A percentile compares a stretch with the other conserved stretches of the same genome.
Conservation (phyloP, 23 tunicate species). For the Trididemnum clinides region DNA sequence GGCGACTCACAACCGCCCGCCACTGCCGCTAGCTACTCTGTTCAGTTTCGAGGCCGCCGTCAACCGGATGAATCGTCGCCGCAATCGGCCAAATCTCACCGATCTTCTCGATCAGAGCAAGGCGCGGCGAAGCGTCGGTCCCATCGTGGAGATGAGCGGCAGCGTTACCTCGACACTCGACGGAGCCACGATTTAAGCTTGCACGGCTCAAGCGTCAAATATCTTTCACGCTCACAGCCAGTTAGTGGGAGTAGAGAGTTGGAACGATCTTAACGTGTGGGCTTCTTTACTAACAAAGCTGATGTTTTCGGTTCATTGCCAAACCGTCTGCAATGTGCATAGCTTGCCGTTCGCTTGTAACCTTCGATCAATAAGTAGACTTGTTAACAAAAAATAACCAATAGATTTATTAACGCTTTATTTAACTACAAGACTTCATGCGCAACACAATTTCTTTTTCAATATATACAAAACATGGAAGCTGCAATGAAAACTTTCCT, state of each 20-base stretch:
- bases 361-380: too few species aligned
- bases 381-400: too few species aligned
- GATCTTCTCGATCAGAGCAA: not conserved
- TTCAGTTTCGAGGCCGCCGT: constrained; percentile 25
- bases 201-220: constrained; percentile 65
- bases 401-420: too few species aligned
- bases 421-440: too few species aligned
- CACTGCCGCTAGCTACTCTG: constrained; percentile 40
- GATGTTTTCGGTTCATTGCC: too few species aligned
- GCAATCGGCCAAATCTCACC: constrained; percentile 24
- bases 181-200: constrained; percentile 59
- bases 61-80: constrained; percentile 33
- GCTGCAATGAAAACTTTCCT: too few species aligned
- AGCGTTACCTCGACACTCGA: constrained; percentile 3
- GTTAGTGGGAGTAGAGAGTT: constrained; percentile 39
- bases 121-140: not conserved
- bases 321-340: too few species aligned
- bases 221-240: constrained; percentile 64
- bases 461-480: too few species aligned
- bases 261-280: too few species aligned
- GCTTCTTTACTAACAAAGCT: too few species aligned
- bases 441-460: too few species aligned
- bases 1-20: constrained; percentile 19
- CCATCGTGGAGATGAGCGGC: constrained; percentile 46
- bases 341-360: too few species aligned